Percentiles rank a stretch among this genome's conserved stretches.
phyloP scores from a whole-genome alignment of 1,140 invertebrate genomes.

The Bradysia coprophila region DNA sequence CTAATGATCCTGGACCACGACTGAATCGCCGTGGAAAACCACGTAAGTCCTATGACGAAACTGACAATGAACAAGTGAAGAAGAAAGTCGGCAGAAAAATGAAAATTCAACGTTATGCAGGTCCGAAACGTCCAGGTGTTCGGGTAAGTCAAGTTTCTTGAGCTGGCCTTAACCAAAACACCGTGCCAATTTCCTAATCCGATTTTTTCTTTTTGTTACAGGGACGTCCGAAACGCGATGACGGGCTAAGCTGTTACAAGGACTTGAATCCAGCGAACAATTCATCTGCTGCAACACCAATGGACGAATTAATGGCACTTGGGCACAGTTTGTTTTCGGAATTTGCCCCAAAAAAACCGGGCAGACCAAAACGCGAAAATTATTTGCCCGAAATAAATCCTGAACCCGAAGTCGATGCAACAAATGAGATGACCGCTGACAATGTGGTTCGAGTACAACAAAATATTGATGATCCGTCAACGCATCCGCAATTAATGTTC shows the following conservation, averaged over 20 bases:
- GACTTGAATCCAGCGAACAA: neutral
- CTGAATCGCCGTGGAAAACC: no score
- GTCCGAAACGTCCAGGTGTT: neutral
- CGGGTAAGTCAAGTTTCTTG: no score
- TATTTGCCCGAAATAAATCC: neutral
- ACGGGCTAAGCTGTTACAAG: neutral
- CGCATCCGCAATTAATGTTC: neutral
- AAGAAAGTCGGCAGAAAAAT: neutral
- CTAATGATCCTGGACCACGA: no score
- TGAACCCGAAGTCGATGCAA: neutral
- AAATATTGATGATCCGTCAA: neutral
- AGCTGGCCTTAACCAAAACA: no score
- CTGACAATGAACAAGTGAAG: no score
- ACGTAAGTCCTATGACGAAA: no score
- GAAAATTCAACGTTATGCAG: neutral
- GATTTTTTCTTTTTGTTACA: no score
- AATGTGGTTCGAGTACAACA: neutral
- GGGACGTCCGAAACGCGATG: neutral
- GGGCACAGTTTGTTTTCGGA: neutral
- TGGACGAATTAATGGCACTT: slow-evolving; percentile 1
- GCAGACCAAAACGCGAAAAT: neutral
- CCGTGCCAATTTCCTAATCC: no score
- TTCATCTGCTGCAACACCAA: neutral
- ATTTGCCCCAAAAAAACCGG: neutral
- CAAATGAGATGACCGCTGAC: neutral